Evolutionary conservation across 2,113 vertebrate species (phyloP), one percentile per base, ranked within the genome.

Genomic region (Gracilinanus agilis): DNA sequence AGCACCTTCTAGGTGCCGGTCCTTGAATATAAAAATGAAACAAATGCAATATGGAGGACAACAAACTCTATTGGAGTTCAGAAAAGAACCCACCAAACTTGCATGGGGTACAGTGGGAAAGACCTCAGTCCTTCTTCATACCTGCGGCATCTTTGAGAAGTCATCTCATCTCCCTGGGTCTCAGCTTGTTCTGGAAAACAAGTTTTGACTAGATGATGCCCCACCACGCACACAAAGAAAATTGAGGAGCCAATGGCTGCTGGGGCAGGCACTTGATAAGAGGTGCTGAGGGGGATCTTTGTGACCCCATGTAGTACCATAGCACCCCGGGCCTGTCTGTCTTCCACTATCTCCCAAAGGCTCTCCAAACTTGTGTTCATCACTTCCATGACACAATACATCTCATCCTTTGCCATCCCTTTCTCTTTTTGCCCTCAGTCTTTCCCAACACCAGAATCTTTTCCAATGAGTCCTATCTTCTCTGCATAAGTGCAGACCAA

Each of bases 91-190:
- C n/a, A 40, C n/a, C 19, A 21, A 23, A 83, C 67, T 40, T 83
- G n/a, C n/a, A 23, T 21, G n/a, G 67, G 19, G 5, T 23, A 40
- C 16, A 83, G 67, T 83, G 67, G n/a, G 23, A n/a, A 83, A 19
- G 8, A 21, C n/a, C 6, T 16, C 67, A 83, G 19, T 83, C 61
- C 54, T 44, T 34, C 56, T 94, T 92, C 44, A n/a, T 92, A 75
- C 25, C 61, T 88, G 29, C 93, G 25, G 95, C 94, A 58, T 90
- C 95, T 95, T 90, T 90, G n/a, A 10, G 23, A 92, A 91, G 25
- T 58, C 67, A 91, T 91, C 89, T 95, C 90, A 88, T 90, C 93
- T 56, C 23, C 25, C 53, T 88, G 91, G 94, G 53, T 54, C 95
- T 9, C 44, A 90, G 8, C 92, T 92, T 90, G 27, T 44, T 94